Evolutionary conservation across 2,888 invertebrate species (phyloP).

Genomic region (Peribatodes rhomboidaria): DNA sequence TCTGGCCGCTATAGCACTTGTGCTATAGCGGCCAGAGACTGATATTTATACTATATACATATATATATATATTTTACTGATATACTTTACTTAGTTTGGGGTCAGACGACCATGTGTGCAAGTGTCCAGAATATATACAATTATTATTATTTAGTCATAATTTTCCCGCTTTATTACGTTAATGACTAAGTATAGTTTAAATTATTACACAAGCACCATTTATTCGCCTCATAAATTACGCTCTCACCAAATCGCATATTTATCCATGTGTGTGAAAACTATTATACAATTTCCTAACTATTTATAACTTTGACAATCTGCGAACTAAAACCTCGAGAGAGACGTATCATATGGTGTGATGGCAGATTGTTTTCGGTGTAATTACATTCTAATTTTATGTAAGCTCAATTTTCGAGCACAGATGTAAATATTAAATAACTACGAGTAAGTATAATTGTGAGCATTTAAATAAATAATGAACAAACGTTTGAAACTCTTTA

Average conservation of each 20-base stretch:
- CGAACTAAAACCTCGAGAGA: constrained; percentile 12
- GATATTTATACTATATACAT: too few relatives aligned
- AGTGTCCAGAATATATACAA: too few relatives aligned
- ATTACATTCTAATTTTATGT: constrained; percentile 8
- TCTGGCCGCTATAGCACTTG: too few relatives aligned
- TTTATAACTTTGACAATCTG: constrained; percentile 18
- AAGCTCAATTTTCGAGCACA: neutral
- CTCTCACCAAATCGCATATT: neutral
- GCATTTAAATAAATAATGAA: neutral
- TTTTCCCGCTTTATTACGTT: too few relatives aligned
- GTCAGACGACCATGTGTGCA: too few relatives aligned
- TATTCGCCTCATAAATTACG: constrained; percentile 1
- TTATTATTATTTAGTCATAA: too few relatives aligned
- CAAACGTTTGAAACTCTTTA: neutral
- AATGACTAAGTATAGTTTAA: too few relatives aligned
- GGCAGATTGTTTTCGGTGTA: constrained; percentile 11
- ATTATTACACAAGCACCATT: neutral
- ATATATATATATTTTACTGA: too few relatives aligned
- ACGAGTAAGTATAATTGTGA: neutral
- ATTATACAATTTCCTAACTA: constrained; percentile 16
- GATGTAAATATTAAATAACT: neutral
- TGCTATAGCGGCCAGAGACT: too few relatives aligned
- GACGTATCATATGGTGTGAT: constrained; percentile 1
- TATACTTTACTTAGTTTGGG: too few relatives aligned
- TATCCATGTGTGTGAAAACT: constrained; percentile 1